These are phyloP conservation scores for Timema cristinae DNA, from an alignment of 2,888 invertebrate species.

Conservation along the genomic window DNA sequence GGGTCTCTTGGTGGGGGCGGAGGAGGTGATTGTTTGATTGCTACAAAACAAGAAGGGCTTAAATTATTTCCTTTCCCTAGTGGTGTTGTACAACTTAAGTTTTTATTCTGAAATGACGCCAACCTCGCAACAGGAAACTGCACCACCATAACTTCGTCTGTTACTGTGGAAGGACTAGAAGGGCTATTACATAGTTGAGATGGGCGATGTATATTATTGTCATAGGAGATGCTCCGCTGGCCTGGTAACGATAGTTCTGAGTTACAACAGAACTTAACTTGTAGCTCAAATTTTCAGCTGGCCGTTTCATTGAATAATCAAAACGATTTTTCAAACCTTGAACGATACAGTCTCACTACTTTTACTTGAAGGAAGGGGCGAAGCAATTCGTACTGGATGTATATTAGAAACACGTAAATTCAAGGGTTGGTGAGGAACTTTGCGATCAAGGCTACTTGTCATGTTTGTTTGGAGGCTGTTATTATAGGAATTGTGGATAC, in stretches of 20 bases:
- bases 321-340: too few relatives aligned
- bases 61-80: conserved; percentile 3
- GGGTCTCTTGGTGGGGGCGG: conserved; percentile 78
- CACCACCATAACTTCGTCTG: conserved; percentile 49
- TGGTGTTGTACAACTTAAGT: conserved; percentile 5
- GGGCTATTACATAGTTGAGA: background rate
- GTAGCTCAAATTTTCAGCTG: too few relatives aligned
- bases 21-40: conserved; percentile 52
- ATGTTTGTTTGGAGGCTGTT: background rate
- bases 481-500: conserved; percentile 9
- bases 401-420: background rate
- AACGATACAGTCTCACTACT: background rate
- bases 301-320: too few relatives aligned
- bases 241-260: conserved; percentile 20
- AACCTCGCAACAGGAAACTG: conserved; percentile 52
- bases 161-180: background rate
- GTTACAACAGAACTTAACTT: too few relatives aligned
- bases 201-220: conserved; percentile 26
- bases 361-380: conserved; percentile 8
- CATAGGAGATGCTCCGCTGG: conserved; percentile 28
- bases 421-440: background rate
- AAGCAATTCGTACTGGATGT: background rate
- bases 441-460: conserved; percentile 6
- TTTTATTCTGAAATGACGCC: conserved; percentile 9
- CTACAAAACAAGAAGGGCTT: conserved; percentile 17